Conservation (phyloP, 30 jellyfish, hydroid and myxozoan species). For the Cassiopea xamachana region DNA sequence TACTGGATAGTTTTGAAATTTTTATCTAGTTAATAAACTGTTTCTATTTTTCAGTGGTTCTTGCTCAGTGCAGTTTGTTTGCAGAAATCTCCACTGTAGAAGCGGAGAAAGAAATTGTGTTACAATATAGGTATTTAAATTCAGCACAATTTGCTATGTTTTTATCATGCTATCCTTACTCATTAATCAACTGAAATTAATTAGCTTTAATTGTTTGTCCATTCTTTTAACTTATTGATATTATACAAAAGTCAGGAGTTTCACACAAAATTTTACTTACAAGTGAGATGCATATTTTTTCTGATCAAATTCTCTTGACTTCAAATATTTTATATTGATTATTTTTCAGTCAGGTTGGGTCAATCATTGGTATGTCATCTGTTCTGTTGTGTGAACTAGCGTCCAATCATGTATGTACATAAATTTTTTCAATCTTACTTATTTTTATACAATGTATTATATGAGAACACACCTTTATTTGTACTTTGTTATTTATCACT, state of each 20-base stretch:
- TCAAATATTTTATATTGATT: neutral
- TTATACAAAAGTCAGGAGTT: no score
- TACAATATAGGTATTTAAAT: slow-evolving; percentile 70
- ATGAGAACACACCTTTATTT: no score
- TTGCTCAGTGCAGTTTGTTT: slow-evolving; percentile 92
- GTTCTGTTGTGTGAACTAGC: slow-evolving; percentile 66
- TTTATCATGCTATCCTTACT: no score
- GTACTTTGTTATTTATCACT: no score
- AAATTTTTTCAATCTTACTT: no score
- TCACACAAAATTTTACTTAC: no score
- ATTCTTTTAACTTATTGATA: no score
- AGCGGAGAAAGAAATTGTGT: slow-evolving; percentile 64
- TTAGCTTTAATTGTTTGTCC: no score
- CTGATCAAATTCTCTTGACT: neutral
- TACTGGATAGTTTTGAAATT: no score
- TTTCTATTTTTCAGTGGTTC: slow-evolving; percentile 45
- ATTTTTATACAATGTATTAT: no score
- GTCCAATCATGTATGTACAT: slow-evolving; percentile 71
- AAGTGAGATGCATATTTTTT: no score
- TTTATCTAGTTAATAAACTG: neutral
- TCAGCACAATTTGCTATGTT: neutral
- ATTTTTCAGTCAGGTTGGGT: slow-evolving; percentile 73
- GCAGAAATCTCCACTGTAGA: slow-evolving; percentile 83
- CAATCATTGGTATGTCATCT: slow-evolving; percentile 76
- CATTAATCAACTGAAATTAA: no score